Base-by-base conservation (phyloP, 2,113 vertebrate species). In the Pomatostomus ruficeps region DNA sequence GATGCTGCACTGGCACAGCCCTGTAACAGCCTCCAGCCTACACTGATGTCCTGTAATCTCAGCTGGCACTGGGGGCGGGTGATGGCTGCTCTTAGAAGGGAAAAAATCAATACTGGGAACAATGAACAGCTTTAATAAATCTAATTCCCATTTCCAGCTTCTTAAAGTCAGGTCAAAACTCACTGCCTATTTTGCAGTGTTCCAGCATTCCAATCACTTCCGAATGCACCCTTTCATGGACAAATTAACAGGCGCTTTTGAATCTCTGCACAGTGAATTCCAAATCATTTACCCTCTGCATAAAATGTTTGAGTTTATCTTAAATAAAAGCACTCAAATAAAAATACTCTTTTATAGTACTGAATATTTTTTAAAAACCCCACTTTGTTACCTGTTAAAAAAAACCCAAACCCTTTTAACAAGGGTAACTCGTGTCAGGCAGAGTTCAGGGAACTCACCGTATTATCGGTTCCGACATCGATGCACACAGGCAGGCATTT, bases 391-490 rank as follows among this genome's bases (percentile, higher is more conserved):
- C n/a, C n/a, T n/a, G n/a, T n/a, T n/a, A n/a, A n/a, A n/a, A n/a
- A 25, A 23, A 4, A 1, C 3, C 7, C n/a, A 42, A 42, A 11
- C 26, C 20, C 7, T 46, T 61, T 25, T 36, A 8, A 8, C 1
- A 14, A 17, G 29, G 15, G 28, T 29, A 29, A 33, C 16, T 48
- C 22, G 20, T 6, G 26, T 43, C 68, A 45, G 59, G 36, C 12
- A 29, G 15, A 38, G 51, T 19, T 33, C 11, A 9, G n/a, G n/a
- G 23, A 49, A 94, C 98, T 96, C 89, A 99, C 99, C 71, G 97
- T 82, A 46, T 99, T 99, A 91, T 99, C 98, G 3, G 99, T 99
- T 61, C 99, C 99, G 8, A 99, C 99, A 14, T 99, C 99, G 38
- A 99, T 99, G 86, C 98, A 98, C 70, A 99, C 99, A 6, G 99